These are phyloP conservation scores for Solea senegalensis DNA, from an alignment of 2,113 vertebrate species.

Conservation along the genomic window DNA sequence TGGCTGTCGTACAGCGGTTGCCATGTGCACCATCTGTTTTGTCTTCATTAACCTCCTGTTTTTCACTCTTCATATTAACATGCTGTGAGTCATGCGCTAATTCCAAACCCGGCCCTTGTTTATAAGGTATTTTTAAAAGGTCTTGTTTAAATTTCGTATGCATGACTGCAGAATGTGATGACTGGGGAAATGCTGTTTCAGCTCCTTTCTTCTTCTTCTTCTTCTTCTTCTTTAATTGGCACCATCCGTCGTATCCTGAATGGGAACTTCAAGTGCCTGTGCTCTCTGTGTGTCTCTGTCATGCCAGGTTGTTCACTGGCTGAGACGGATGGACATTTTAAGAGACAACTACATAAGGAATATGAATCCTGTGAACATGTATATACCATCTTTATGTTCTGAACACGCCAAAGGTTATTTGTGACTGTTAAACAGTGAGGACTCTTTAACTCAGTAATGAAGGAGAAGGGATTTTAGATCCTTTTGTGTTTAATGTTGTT, in stretches of 20 bases:
- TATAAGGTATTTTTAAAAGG: slow-evolving; percentile 42
- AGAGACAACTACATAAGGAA: background rate
- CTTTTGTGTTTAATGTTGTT: slow-evolving; percentile 4
- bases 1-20: background rate
- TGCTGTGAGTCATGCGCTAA: slow-evolving; percentile 44
- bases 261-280: slow-evolving; percentile 73
- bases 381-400: slow-evolving; percentile 40
- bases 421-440: slow-evolving; percentile 19
- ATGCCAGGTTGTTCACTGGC: slow-evolving; percentile 6
- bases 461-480: slow-evolving; percentile 4
- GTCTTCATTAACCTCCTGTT: background rate
- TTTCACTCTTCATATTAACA: slow-evolving; percentile 35
- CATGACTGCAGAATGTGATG: slow-evolving; percentile 49
- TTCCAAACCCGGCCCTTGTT: slow-evolving; percentile 34
- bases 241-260: slow-evolving; percentile 52
- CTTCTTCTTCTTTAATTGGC: slow-evolving; percentile 21
- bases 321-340: slow-evolving; percentile 1
- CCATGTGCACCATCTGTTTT: slow-evolving; percentile 25
- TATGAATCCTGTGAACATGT: slow-evolving; percentile 20
- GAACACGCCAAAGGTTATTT: slow-evolving; percentile 38
- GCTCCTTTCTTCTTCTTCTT: slow-evolving; percentile 30
- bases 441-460: slow-evolving; percentile 7
- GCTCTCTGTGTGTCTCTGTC: slow-evolving; percentile 50
- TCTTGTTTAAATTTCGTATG: slow-evolving; percentile 41
- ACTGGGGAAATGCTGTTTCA: slow-evolving; percentile 2